phyloP scores from a whole-genome alignment of 2,888 invertebrate genomes.

The Drosophila ustulata region DNA sequence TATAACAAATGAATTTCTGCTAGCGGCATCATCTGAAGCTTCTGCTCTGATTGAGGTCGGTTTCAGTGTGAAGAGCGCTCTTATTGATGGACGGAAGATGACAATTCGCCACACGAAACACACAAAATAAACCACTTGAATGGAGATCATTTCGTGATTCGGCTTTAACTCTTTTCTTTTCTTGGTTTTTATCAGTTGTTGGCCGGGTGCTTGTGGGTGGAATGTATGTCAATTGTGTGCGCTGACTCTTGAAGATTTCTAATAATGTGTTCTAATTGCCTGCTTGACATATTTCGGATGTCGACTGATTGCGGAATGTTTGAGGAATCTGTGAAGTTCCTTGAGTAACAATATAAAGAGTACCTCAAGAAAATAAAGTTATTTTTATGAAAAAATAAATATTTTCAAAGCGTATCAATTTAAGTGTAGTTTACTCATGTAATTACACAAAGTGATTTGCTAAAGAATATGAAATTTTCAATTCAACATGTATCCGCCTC shows the following conservation, averaged over 20 bases:
- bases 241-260: conserved; percentile 16
- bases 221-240: conserved; percentile 47
- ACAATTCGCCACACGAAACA: conserved; percentile 27
- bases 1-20: conserved; percentile 29
- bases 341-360: not conserved
- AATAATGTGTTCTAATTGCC: conserved; percentile 1
- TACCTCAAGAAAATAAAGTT: no score
- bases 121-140: conserved; percentile 30
- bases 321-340: not conserved
- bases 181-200: conserved; percentile 3
- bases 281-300: conserved; percentile 13
- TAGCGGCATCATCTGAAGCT: conserved; percentile 24
- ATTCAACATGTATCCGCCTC: no score
- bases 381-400: no score
- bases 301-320: not conserved
- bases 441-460: no score
- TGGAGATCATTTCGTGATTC: conserved; percentile 26
- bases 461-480: no score
- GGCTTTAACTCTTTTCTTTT: conserved; percentile 3
- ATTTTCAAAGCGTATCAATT: no score
- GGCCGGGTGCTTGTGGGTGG: conserved; percentile 22
- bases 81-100: conserved; percentile 26
- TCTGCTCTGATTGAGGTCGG: conserved; percentile 43
- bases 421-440: no score
- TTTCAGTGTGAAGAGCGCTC: conserved; percentile 22